A percentile compares a stretch with the other conserved stretches of the same genome.
Evolutionary conservation across 2,888 invertebrate species (phyloP).

Genomic region (Chouioia cunea): DNA sequence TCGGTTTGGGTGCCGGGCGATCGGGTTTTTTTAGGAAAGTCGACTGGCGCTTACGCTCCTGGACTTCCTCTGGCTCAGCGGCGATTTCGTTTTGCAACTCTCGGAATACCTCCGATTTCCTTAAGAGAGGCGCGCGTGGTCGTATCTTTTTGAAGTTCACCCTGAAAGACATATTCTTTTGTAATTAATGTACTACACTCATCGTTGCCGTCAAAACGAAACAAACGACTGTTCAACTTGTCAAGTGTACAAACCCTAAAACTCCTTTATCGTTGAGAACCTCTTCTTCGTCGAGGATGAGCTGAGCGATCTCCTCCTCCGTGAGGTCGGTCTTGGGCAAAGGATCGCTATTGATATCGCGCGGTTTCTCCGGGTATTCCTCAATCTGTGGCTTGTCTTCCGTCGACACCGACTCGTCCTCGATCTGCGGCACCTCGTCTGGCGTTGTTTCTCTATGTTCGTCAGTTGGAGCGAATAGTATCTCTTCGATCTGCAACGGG

Average conservation of each 20-base stretch:
- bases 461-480: constrained; percentile 48
- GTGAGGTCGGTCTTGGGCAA: constrained; percentile 70
- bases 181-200: not conserved
- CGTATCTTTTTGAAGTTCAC: constrained; percentile 80
- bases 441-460: constrained; percentile 53
- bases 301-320: constrained; percentile 77
- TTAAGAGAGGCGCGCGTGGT: constrained; percentile 75
- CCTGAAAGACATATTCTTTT: no score
- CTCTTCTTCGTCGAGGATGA: constrained; percentile 79
- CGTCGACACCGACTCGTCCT: constrained; percentile 26
- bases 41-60: constrained; percentile 69
- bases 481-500: constrained; percentile 50
- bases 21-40: constrained; percentile 83
- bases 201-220: not conserved
- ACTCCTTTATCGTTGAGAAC: constrained; percentile 76
- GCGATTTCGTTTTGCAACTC: constrained; percentile 62
- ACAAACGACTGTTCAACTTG: no score
- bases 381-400: constrained; percentile 46
- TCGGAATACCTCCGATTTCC: constrained; percentile 78
- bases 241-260: constrained; percentile 71
- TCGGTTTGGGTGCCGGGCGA: constrained; percentile 73
- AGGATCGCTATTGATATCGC: constrained; percentile 61
- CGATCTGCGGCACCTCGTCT: constrained; percentile 48
- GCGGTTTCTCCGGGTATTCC: constrained; percentile 57
- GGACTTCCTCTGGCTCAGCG: constrained; percentile 57